Base-by-base conservation (phyloP, 1,140 invertebrate genomes). In the Rhysida immarginata region DNA sequence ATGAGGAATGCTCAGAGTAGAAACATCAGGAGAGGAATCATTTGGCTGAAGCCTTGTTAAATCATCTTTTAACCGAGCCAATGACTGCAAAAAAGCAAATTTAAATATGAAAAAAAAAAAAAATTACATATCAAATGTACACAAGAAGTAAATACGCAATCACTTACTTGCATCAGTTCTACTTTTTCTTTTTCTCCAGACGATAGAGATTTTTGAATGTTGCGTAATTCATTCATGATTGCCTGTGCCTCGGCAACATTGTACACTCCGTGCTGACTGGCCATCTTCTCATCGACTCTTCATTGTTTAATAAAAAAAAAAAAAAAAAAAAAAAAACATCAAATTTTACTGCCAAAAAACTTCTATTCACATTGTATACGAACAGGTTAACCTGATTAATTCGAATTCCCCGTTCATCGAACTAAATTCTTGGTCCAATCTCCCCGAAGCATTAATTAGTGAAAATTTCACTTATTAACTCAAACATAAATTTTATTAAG, bases 1-100 rank as follows among this genome's bases (percentile, higher is more conserved):
- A 18, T 82, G 81, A 8, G 84, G 83, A 52, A 90, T 70, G 63
- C 81, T 86, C 16, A 90, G 69, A 0, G 85, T 87, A 41, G 84
- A 88, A 0, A 85, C 78, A 65, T 91, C 88, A 1, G 87, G 85
- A 29, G 86, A 83, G 71, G 72, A 85, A 67, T 79, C 82, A 59
- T 81, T 85, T 1, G 65, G 60, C 66, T 92, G 87, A 48, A 93
- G 72, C 61, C 86, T 78, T 11, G 87, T 87, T 24, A 96, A 71
- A 65, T 96, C 92, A 64, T 96, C 92, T 69, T 95, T 94, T 20
- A 96, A 75, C 67, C 90, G 83, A 0, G 88, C 90, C 60, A 96
- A 69, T 0, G 87, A 90, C 69, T 73, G 60, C 35, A 67, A 61
- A n/a, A 53, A 23, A 46, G 18, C 8, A 35, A 35, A 11, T 46